Percentiles rank a stretch among this genome's conserved stretches.
Evolutionary conservation across 2,113 vertebrate species (phyloP).

Genomic region (Gavia stellata): DNA sequence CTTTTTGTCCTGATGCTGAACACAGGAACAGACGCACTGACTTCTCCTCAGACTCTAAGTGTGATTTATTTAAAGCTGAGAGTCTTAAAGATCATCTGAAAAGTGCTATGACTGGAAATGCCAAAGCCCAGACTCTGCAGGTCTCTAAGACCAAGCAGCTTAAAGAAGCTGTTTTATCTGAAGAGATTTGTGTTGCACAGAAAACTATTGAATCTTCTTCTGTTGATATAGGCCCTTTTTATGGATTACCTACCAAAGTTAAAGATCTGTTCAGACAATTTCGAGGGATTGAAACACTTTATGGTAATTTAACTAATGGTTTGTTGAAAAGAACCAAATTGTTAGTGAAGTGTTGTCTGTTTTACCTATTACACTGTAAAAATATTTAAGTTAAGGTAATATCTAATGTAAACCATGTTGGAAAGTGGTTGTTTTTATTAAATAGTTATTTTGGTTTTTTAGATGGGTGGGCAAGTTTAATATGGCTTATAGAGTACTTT

Average conservation of each 20-base stretch:
- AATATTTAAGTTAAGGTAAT: background rate
- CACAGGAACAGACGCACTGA: background rate
- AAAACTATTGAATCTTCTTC: slow-evolving; percentile 72
- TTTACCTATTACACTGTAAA: background rate
- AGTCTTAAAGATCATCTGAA: slow-evolving; percentile 87
- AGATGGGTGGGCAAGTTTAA: background rate
- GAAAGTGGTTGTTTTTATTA: background rate
- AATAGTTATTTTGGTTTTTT: background rate
- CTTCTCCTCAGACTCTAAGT: background rate
- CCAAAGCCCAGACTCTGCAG: slow-evolving; percentile 68
- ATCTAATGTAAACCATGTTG: background rate
- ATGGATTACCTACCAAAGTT: slow-evolving; percentile 92
- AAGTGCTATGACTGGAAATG: slow-evolving; percentile 86
- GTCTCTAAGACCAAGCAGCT: slow-evolving; percentile 77
- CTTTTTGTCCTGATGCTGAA: background rate
- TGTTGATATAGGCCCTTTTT: slow-evolving; percentile 90
- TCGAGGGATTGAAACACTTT: slow-evolving; percentile 87
- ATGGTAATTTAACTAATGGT: slow-evolving; percentile 76
- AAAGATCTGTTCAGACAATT: slow-evolving; percentile 82
- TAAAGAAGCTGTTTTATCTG: slow-evolving; percentile 79
- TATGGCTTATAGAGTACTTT: background rate
- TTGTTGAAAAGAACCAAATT: background rate
- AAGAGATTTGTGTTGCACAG: slow-evolving; percentile 84
- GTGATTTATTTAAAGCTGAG: slow-evolving; percentile 51
- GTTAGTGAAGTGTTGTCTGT: background rate